These are phyloP conservation scores for Caenorhabditis doughertyi DNA, from an alignment of 2,888 invertebrate genomes.

Conservation along the genomic window DNA sequence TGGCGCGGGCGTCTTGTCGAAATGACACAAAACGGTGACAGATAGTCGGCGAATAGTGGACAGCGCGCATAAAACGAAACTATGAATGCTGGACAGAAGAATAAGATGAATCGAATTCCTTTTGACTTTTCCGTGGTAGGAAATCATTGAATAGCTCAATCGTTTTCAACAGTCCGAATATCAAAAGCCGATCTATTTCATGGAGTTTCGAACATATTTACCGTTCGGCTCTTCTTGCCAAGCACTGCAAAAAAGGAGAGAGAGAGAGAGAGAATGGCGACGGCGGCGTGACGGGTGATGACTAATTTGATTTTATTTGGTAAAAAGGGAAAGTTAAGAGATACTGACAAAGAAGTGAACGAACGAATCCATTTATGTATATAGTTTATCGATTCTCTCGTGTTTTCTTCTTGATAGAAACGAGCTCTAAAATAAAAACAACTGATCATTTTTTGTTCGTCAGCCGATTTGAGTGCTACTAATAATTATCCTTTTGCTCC, in stretches of 20 bases:
- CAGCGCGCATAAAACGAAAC: constrained; percentile 22
- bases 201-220: constrained; percentile 4
- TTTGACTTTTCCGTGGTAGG: background rate
- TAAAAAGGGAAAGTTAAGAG: constrained; percentile 32
- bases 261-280: constrained; percentile 28
- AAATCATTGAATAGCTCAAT: no score
- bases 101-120: constrained; percentile 24
- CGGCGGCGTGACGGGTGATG: constrained; percentile 6
- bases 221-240: constrained; percentile 29
- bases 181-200: no score
- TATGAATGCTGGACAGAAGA: background rate
- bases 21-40: constrained; percentile 30
- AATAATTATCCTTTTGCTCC: constrained; percentile 21
- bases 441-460: background rate
- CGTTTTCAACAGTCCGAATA: no score
- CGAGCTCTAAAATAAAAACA: constrained; percentile 12
- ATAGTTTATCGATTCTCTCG: background rate
- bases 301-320: constrained; percentile 46
- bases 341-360: background rate
- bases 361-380: background rate
- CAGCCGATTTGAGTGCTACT: constrained; percentile 20
- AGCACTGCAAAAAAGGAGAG: constrained; percentile 4
- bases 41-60: background rate
- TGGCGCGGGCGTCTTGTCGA: background rate
- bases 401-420: background rate